A percentile compares a stretch with the other conserved stretches of the same genome.
Conservation (phyloP, 2,113 vertebrate genomes). For the Daphoenositta chrysoptera region DNA sequence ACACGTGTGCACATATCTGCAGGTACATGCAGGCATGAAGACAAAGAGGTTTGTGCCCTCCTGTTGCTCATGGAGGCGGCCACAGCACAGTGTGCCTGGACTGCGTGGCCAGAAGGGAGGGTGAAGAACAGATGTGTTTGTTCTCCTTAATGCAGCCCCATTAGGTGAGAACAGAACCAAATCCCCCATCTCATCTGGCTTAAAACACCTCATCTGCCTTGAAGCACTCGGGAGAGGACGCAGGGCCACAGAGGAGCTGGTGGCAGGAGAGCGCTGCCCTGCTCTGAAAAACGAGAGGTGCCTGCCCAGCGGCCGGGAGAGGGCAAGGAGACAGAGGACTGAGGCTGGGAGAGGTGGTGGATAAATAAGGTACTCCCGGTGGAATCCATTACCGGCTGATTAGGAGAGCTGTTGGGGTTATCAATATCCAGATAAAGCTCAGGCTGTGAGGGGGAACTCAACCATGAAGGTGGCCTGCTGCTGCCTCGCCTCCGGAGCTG, state of each 20-base stretch:
- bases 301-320: neutral
- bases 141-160: constrained; percentile 19
- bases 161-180: constrained; percentile 13
- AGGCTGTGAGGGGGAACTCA: neutral
- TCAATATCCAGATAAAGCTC: constrained; percentile 52
- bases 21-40: neutral
- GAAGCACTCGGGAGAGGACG: neutral
- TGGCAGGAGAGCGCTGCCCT: neutral
- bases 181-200: neutral
- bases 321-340: neutral
- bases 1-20: neutral
- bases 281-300: neutral
- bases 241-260: fast-evolving
- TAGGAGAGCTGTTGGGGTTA: neutral
- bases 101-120: neutral
- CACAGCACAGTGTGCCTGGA: fast-evolving
- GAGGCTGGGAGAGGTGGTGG: neutral
- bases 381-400: constrained; percentile 25
- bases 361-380: neutral
- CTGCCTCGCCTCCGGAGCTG: neutral
- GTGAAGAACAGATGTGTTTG: constrained; percentile 21
- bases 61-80: fast-evolving
- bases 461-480: constrained; percentile 49
- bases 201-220: neutral
- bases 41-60: neutral